Evolutionary conservation across 2,797 vertebrate species (phyloP), one percentile per base, ranked within the genome.

Genomic region (Danio aesculapii): DNA sequence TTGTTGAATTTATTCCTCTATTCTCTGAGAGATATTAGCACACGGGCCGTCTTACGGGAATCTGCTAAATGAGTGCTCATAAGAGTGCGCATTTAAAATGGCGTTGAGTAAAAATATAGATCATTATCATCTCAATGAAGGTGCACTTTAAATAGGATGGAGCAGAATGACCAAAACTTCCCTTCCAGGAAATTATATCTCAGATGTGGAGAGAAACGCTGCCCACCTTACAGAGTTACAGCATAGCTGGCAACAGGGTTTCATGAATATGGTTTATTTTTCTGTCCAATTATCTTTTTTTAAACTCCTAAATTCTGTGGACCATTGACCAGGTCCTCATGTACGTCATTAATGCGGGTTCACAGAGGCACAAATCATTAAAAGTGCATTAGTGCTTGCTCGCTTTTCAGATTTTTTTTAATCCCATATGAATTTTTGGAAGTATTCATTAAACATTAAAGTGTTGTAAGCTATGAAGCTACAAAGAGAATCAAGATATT

Each of bases 111-210:
- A 82, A 89, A 86, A 83, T 72, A 85, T 85, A 90, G 86, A 90
- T 91, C 85, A 90, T 88, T 90, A 93, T 93, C 87, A 83, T 89
- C 82, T 89, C 87, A 90, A 90, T 92, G 89, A 92, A 92, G 90
- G 90, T 92, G 88, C 12, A 63, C 79, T 88, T 86, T 86, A 90
- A 92, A 91, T 89, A 90, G 86, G 87, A 84, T 69, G 49, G 71
- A 86, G 79, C 72, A 82, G 49, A 85, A 83, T 82, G 70, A 85
- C 82, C 80, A 66, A 58, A 80, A 81, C 83, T 87, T 90, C 84
- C 84, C 68, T 84, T 86, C 79, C 86, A 89, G 78, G 69, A 84
- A 88, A 90, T 81, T 63, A 89, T 80, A 82, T 81, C 87, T 73
- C 13, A 49, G 16, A 79, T 66, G 47, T 75, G 53, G 61, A 81